Conservation (phyloP, 2,797 vertebrate genomes). For the Pachyuromys duprasi region DNA sequence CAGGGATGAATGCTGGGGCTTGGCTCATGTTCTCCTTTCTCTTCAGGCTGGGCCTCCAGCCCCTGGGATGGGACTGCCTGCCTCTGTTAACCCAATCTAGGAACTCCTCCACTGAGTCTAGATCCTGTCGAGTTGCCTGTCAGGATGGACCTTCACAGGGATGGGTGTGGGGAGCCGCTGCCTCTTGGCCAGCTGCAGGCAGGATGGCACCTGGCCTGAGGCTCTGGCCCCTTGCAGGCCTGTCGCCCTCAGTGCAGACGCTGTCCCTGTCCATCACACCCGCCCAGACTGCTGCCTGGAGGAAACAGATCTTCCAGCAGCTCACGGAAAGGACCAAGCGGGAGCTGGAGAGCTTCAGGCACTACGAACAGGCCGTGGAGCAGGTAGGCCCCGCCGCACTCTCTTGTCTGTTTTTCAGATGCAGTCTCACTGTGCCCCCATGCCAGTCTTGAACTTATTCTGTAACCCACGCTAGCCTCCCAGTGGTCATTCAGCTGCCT, state of each 20-base stretch:
- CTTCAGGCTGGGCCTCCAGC: not conserved
- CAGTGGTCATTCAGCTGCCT: not conserved
- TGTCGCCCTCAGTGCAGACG: conserved; percentile 91
- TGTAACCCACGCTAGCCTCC: not conserved
- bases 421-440: not conserved
- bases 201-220: not conserved
- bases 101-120: not conserved
- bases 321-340: conserved; percentile 94
- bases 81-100: not conserved
- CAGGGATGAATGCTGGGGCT: not conserved
- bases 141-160: not conserved
- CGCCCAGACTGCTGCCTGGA: conserved; percentile 94
- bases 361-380: conserved; percentile 97
- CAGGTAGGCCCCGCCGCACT: conserved; percentile 88
- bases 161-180: too few relatives aligned
- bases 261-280: conserved; percentile 93
- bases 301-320: conserved; percentile 97
- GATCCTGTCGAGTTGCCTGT: not conserved
- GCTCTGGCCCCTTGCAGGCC: conserved; percentile 85
- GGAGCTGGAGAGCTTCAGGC: conserved; percentile 96
- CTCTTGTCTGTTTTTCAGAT: not conserved
- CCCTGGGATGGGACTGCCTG: not conserved
- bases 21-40: not conserved
- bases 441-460: not conserved
- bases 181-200: not conserved